Evolutionary conservation across 2,888 invertebrate species (phyloP).

Genomic region (Clusia tigrina): DNA sequence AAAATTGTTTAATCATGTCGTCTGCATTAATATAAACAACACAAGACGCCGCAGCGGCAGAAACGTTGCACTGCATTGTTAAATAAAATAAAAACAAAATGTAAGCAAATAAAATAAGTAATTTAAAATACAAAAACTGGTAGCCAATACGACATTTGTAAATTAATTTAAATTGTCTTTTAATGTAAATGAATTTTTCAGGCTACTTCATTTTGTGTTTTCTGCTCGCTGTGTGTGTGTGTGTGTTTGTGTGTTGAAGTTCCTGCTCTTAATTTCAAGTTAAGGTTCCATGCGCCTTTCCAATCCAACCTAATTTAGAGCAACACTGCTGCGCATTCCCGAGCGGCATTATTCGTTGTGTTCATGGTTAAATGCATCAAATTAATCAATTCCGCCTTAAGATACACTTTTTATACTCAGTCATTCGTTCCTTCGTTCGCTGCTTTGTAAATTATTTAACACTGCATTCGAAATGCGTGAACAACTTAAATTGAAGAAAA

Average conservation of each 20-base stretch:
- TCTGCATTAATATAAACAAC: no score
- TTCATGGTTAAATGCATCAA: slow-evolving; percentile 48
- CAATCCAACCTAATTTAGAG: slow-evolving; percentile 5
- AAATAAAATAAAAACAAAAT: no score
- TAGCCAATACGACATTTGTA: slow-evolving; percentile 53
- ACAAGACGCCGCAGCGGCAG: no score
- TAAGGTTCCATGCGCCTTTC: slow-evolving; percentile 28
- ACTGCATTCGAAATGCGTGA: slow-evolving; percentile 51
- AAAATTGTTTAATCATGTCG: no score
- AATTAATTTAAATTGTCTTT: slow-evolving; percentile 65
- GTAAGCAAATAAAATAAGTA: slow-evolving; percentile 21
- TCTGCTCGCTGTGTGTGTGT: slow-evolving; percentile 26
- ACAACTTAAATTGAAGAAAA: slow-evolving; percentile 56
- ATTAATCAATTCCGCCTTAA: slow-evolving; percentile 48
- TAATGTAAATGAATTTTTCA: slow-evolving; percentile 64
- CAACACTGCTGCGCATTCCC: no score
- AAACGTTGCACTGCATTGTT: no score
- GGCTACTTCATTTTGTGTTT: slow-evolving; percentile 36
- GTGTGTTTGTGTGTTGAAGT: slow-evolving; percentile 18
- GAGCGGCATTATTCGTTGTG: no score
- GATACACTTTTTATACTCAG: slow-evolving; percentile 19
- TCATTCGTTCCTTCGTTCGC: slow-evolving; percentile 4
- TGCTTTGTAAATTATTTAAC: slow-evolving; percentile 15
- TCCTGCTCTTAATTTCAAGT: slow-evolving; percentile 25
- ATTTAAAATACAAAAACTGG: slow-evolving; percentile 43